Evolutionary conservation across 2,113 vertebrate species (phyloP).

Genomic region (Camelus bactrianus): DNA sequence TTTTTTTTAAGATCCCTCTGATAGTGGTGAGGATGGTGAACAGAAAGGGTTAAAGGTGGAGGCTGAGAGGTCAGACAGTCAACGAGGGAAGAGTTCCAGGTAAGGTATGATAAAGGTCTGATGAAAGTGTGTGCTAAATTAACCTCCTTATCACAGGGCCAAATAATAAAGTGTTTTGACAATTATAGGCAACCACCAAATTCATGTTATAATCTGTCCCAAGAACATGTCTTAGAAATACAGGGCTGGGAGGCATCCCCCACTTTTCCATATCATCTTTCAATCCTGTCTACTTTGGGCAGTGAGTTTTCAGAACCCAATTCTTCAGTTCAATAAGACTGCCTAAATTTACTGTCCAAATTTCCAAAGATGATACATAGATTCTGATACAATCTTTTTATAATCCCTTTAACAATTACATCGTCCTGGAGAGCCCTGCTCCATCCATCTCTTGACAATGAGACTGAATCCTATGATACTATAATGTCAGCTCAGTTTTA

Average conservation of each 20-base stretch:
- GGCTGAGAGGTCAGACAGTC: neutral
- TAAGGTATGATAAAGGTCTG: neutral
- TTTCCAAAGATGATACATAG: neutral
- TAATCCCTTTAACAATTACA: neutral
- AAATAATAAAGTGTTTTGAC: neutral
- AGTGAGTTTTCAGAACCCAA: neutral
- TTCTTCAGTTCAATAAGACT: neutral
- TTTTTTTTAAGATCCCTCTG: neutral
- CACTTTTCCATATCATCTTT: neutral
- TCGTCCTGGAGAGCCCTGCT: neutral
- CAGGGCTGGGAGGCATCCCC: neutral
- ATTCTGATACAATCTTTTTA: neutral
- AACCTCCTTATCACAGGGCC: neutral
- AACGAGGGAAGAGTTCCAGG: neutral
- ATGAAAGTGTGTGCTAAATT: neutral
- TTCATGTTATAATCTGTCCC: neutral
- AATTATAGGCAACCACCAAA: neutral
- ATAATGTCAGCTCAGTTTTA: neutral
- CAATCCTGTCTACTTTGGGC: neutral
- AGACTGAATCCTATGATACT: neutral
- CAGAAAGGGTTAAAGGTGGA: neutral
- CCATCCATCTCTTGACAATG: neutral
- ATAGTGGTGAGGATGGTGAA: neutral
- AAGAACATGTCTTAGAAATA: neutral
- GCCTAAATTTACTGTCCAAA: neutral